Percentiles rank a stretch among this genome's conserved stretches.
Evolutionary conservation across 2,797 vertebrate genomes (phyloP).

Genomic region (Botia almorhae): DNA sequence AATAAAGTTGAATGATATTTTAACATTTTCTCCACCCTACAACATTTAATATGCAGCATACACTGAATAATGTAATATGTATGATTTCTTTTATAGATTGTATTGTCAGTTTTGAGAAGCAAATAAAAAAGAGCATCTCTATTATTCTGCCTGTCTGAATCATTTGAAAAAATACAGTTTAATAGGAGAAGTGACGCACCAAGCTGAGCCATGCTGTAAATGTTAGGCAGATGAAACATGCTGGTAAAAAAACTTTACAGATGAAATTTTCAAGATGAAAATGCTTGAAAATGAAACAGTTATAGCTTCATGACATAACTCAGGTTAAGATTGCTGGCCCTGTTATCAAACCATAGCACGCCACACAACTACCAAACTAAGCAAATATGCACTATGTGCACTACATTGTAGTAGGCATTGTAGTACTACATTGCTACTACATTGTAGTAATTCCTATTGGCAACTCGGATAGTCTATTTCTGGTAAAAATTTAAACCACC

Average conservation of each 20-base stretch:
- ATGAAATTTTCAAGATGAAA: no score
- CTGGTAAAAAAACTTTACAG: no score
- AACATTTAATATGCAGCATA: neutral
- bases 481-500: no score
- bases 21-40: neutral
- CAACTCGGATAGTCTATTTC: no score
- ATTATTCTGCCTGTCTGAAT: neutral
- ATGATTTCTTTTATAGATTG: neutral
- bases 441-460: no score
- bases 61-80: neutral
- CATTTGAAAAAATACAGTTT: neutral
- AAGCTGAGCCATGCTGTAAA: neutral
- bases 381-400: neutral
- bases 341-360: neutral
- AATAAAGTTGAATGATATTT: neutral
- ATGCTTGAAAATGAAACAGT: no score
- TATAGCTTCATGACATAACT: neutral
- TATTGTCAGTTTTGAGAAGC: conserved; percentile 9
- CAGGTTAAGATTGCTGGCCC: neutral
- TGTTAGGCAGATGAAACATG: neutral
- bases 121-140: conserved; percentile 13
- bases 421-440: no score
- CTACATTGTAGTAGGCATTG: no score
- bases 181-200: neutral
- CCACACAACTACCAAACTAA: neutral